Evolutionary conservation across 2,888 invertebrate species (phyloP).

Genomic region (Plusia festucae): DNA sequence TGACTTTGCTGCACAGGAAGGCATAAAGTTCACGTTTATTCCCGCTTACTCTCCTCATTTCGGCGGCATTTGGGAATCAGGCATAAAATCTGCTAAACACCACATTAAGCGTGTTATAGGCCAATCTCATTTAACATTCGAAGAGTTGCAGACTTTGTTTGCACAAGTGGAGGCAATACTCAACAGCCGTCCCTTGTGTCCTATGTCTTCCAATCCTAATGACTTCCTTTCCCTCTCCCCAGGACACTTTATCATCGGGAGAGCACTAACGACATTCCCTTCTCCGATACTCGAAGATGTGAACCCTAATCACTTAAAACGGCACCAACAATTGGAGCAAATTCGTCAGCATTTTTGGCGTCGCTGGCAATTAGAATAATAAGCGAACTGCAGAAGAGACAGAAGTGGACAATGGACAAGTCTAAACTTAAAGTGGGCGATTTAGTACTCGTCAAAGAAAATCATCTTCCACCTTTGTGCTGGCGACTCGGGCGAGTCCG

Average conservation of each 20-base stretch:
- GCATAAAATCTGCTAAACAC: conserved; percentile 43
- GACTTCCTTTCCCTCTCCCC: too few species aligned
- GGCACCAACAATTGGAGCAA: too few species aligned
- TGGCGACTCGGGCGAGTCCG: too few species aligned
- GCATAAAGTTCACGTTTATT: conserved; percentile 51
- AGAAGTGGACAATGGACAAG: not conserved
- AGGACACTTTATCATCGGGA: too few species aligned
- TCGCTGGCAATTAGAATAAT: conserved; percentile 30
- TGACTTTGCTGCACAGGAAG: conserved; percentile 53
- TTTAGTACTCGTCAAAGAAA: not conserved
- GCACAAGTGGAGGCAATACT: conserved; percentile 27
- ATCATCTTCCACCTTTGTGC: too few species aligned
- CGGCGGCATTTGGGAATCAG: too few species aligned
- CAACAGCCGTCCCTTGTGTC: conserved; percentile 14
- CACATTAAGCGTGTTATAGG: conserved; percentile 15
- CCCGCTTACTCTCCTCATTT: conserved; percentile 58
- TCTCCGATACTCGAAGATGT: not conserved
- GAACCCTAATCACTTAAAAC: not conserved
- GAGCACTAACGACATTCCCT: conserved; percentile 9
- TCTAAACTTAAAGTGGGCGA: not conserved
- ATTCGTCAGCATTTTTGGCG: conserved; percentile 38
- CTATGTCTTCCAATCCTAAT: conserved; percentile 15
- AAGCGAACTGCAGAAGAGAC: not conserved
- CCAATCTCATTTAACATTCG: conserved; percentile 14
- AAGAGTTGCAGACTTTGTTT: conserved; percentile 19